Evolutionary conservation across 2,888 invertebrate species (phyloP), one percentile per base, ranked within the genome.

Genomic region (Melanostoma scalare): DNA sequence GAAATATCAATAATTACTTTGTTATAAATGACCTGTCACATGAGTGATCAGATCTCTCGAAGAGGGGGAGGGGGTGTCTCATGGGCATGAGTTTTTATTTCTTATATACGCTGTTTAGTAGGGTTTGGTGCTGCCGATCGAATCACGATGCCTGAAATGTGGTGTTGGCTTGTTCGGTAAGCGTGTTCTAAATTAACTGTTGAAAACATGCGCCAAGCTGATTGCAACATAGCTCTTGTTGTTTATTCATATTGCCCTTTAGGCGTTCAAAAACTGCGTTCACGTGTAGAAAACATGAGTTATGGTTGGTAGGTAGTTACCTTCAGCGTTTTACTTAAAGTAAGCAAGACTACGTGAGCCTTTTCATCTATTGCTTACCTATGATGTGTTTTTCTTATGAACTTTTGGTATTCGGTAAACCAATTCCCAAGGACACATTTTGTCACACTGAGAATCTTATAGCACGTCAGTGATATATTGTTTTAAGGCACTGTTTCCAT

Each of bases 1-100:
- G 84, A 78, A 84, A 84, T 84, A 84, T 84, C 79, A 79, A 84
- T 84, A 84, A 84, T 84, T 84, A 79, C 84, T 84, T 84, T 84
- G 79, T 84, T 84, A 84, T 79, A 84, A 84, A 84, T 79, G 84
- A 84, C 84, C 84, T 84, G 84, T 84, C 84, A 79, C 61, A 84
- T 71, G 75, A 79, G 71, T 56, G 84, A 61, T 84, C 71, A 73
- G 84, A 61, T 84, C 71, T 69, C 68, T 63, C 50, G 50, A 42
- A 50, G 69, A n/a, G 52, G 40, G 52, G 40, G 42, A 65, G 74
- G 74, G 73, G 78, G 69, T 58, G 60, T 65, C 48, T 55, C 44
- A 52, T 44, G 33, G 48, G 46, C 65, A 65, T 52, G 42, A 63
- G 75, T 46, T 61, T 46, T 36, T 55, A 5, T 42, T 31, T 38